A percentile compares a stretch with the other conserved stretches of the same genome.
These are phyloP conservation scores for Arenaria interpres DNA, from an alignment of 2,113 vertebrate species.

Conservation along the genomic window DNA sequence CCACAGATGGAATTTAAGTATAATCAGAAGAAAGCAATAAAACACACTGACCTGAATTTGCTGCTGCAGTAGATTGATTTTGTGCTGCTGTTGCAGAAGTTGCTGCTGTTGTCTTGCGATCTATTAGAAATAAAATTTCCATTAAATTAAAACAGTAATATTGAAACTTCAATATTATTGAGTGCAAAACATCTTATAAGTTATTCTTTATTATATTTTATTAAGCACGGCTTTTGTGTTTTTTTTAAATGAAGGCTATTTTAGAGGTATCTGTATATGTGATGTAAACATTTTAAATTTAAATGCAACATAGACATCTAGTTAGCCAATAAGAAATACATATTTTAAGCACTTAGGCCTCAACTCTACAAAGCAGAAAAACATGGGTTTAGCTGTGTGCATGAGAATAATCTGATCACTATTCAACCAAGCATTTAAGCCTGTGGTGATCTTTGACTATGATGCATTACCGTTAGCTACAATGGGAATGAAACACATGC, in stretches of 20 bases:
- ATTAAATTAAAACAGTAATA: conserved; percentile 72
- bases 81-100: conserved; percentile 99
- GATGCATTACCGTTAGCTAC: conserved; percentile 38
- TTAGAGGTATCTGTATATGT: background rate
- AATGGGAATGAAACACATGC: conserved; percentile 40
- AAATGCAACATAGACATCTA: background rate
- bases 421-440: conserved; percentile 35
- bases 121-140: conserved; percentile 80
- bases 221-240: background rate
- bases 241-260: background rate
- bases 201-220: conserved; percentile 40
- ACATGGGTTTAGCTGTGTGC: background rate
- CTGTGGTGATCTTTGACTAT: conserved; percentile 38
- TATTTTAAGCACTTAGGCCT: background rate
- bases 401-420: conserved; percentile 41
- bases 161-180: conserved; percentile 51
- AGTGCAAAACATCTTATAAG: background rate
- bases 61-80: conserved; percentile 99
- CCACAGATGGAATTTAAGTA: conserved; percentile 62
- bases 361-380: background rate
- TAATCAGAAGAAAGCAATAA: conserved; percentile 75
- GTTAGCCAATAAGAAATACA: background rate
- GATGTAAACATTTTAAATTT: background rate
- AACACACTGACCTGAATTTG: conserved; percentile 98
- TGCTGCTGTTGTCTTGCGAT: conserved; percentile 99